Conservation (phyloP, 2,888 invertebrate genomes). For the Palloptera scutellata region DNA sequence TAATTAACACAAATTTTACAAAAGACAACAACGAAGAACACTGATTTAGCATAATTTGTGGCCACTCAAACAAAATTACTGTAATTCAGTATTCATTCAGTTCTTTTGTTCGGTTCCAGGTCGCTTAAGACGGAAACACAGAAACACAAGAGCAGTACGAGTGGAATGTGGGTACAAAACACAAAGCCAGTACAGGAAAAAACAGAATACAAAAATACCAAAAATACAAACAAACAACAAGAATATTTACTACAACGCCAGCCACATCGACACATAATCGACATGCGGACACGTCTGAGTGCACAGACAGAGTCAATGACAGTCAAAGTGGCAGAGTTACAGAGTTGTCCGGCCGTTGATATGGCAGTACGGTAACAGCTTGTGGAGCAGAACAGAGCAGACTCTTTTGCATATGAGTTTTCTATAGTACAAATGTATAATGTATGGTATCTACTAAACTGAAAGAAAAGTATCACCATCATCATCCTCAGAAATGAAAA, state of each 20-base stretch:
- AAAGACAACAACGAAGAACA: constrained; percentile 36
- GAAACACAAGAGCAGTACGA: background rate
- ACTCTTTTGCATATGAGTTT: too few species aligned
- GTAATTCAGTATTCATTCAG: constrained; percentile 14
- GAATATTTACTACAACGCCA: constrained; percentile 14
- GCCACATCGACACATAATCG: constrained; percentile 39
- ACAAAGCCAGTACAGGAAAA: background rate
- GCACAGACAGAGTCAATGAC: constrained; percentile 25
- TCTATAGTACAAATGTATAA: too few species aligned
- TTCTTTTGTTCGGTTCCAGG: too few species aligned
- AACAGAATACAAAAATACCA: constrained; percentile 22
- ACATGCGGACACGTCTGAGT: constrained; percentile 44
- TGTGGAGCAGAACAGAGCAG: background rate
- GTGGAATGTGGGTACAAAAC: background rate
- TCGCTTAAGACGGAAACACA: constrained; percentile 3
- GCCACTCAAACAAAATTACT: constrained; percentile 34
- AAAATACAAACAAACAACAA: constrained; percentile 16
- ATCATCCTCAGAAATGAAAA: too few species aligned
- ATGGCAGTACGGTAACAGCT: background rate
- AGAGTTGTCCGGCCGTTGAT: constrained; percentile 18
- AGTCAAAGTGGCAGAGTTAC: constrained; percentile 23
- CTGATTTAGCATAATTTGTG: constrained; percentile 47
- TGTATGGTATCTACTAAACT: too few species aligned
- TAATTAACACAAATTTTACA: constrained; percentile 42
- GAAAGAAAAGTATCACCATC: constrained; percentile 35